Evolutionary conservation across 2,797 vertebrate genomes (phyloP).

Genomic region (Eospalax fontanierii): DNA sequence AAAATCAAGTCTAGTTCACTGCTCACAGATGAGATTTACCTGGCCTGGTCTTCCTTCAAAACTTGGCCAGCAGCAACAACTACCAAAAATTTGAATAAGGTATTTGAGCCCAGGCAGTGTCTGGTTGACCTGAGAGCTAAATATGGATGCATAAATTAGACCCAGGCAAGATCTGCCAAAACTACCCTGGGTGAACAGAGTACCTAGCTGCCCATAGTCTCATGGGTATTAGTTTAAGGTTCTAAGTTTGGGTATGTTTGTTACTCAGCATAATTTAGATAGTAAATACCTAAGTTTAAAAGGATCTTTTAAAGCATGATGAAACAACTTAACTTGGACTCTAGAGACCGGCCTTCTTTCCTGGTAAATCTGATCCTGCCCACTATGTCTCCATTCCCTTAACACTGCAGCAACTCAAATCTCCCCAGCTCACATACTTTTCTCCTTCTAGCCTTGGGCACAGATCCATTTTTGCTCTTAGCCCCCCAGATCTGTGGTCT

Average conservation of each 20-base stretch:
- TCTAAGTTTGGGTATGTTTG: not conserved
- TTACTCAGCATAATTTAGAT: not conserved
- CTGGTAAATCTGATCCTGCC: too few relatives aligned
- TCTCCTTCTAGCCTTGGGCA: too few relatives aligned
- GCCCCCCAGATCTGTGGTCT: too few relatives aligned
- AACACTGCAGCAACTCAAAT: too few relatives aligned
- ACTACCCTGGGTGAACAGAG: not conserved
- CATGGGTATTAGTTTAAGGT: not conserved
- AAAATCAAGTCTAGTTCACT: not conserved
- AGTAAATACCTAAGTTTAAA: not conserved
- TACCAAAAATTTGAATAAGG: not conserved
- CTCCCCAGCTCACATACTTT: too few relatives aligned
- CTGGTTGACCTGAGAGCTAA: not conserved
- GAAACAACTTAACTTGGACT: too few relatives aligned
- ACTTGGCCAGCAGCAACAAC: not conserved
- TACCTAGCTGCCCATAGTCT: not conserved
- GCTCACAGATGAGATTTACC: not conserved
- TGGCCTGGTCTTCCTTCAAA: not conserved
- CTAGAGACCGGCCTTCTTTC: too few relatives aligned
- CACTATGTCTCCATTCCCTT: too few relatives aligned
- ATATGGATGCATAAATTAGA: not conserved
- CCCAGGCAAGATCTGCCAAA: not conserved
- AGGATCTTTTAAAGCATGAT: not conserved
- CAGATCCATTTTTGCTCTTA: too few relatives aligned
- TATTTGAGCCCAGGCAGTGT: not conserved